These are phyloP conservation scores for Phytoseiulus persimilis DNA, from an alignment of 2,888 invertebrate species.

Conservation along the genomic window DNA sequence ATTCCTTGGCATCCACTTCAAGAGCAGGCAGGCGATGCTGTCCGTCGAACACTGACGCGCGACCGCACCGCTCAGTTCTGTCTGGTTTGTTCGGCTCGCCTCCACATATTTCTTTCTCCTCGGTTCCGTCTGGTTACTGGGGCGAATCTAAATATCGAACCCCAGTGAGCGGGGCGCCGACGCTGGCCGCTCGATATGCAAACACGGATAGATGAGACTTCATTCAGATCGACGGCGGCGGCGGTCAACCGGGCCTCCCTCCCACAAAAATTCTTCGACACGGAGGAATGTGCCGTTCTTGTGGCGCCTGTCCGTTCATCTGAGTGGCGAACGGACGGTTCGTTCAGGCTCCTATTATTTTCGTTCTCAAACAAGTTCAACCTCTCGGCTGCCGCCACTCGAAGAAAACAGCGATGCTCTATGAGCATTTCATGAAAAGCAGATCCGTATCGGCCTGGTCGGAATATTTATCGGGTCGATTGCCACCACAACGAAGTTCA, in stretches of 20 bases:
- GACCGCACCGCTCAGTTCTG: neutral
- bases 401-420: no score
- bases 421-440: neutral
- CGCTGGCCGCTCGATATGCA: neutral
- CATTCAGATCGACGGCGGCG: neutral
- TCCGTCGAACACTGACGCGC: neutral
- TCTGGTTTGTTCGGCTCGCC: neutral
- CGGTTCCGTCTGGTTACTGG: neutral
- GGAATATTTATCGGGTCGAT: neutral
- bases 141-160: neutral
- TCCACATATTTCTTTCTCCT: neutral
- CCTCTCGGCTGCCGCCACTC: neutral
- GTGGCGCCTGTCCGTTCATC: neutral
- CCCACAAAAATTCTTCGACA: neutral
- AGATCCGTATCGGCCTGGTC: neutral
- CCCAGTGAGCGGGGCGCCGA: neutral
- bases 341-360: neutral
- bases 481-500: neutral
- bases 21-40: neutral
- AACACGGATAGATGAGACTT: neutral
- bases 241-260: neutral
- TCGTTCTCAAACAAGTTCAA: neutral
- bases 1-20: neutral
- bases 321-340: neutral
- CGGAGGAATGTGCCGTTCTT: neutral